These are phyloP conservation scores for Polypedilum vanderplanki DNA, from an alignment of 1,140 invertebrate genomes.

Conservation along the genomic window DNA sequence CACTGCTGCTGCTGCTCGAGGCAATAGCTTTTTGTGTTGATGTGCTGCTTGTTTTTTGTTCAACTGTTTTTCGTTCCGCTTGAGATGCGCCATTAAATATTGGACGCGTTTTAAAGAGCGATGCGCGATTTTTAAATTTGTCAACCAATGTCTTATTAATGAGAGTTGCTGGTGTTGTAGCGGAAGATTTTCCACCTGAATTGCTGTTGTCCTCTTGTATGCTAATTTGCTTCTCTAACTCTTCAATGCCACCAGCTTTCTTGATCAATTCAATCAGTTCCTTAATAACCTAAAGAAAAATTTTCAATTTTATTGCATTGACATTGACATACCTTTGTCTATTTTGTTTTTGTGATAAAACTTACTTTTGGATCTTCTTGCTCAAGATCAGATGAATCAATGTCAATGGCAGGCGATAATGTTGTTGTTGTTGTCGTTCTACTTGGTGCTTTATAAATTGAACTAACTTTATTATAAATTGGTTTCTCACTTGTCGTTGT, in stretches of 20 bases:
- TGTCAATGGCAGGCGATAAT: slow-evolving; percentile 45
- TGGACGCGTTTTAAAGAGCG: slow-evolving; percentile 36
- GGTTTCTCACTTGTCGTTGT: slow-evolving; percentile 44
- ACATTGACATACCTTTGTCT: not conserved
- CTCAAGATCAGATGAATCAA: slow-evolving; percentile 40
- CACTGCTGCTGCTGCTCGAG: not conserved
- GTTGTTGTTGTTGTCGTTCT: slow-evolving; percentile 45
- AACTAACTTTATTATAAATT: slow-evolving; percentile 40
- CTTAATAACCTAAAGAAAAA: slow-evolving; percentile 51
- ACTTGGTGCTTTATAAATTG: slow-evolving; percentile 44
- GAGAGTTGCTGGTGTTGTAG: slow-evolving; percentile 50
- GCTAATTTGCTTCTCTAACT: slow-evolving; percentile 68
- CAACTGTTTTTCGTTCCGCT: slow-evolving; percentile 31
- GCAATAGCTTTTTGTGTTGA: not conserved
- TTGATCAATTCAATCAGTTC: slow-evolving; percentile 76
- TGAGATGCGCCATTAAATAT: slow-evolving; percentile 32
- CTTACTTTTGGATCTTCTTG: slow-evolving; percentile 70
- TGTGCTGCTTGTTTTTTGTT: slow-evolving; percentile 32
- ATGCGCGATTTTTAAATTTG: slow-evolving; percentile 53
- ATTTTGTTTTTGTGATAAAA: too few species aligned
- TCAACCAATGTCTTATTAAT: slow-evolving; percentile 68
- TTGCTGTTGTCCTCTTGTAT: not conserved
- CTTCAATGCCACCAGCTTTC: slow-evolving; percentile 74
- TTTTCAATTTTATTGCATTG: not conserved
- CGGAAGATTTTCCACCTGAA: slow-evolving; percentile 35